A percentile compares a stretch with the other conserved stretches of the same genome.
These are phyloP conservation scores for Crepidodera aurea DNA, from an alignment of 2,888 invertebrate species.

Conservation along the genomic window DNA sequence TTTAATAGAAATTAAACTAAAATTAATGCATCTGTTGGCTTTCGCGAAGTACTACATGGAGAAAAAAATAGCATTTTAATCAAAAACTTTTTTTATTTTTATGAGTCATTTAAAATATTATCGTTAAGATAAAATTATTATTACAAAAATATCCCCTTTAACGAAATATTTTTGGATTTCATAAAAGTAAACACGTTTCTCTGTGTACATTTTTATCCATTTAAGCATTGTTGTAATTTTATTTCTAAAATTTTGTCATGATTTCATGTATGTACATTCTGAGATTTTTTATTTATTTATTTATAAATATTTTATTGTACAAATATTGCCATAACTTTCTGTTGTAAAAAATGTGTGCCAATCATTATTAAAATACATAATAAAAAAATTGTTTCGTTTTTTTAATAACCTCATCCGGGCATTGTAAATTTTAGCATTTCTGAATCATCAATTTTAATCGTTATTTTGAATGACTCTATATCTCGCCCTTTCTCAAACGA, in stretches of 20 bases:
- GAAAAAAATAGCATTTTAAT: conserved; percentile 6
- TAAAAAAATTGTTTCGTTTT: conserved; percentile 21
- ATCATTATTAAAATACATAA: conserved; percentile 59
- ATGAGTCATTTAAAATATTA: background rate
- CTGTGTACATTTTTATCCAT: conserved; percentile 23
- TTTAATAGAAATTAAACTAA: conserved; percentile 15
- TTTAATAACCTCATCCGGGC: too few species aligned
- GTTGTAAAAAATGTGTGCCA: conserved; percentile 61
- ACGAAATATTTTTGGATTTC: background rate
- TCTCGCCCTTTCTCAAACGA: too few species aligned
- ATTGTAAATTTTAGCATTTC: too few species aligned
- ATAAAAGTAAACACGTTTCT: background rate
- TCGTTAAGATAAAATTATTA: background rate
- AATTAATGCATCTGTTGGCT: conserved; percentile 21
- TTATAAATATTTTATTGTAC: conserved; percentile 55
- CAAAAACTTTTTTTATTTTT: background rate
- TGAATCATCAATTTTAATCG: too few species aligned
- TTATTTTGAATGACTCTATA: too few species aligned
- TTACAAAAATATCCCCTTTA: too few species aligned
- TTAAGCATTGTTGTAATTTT: conserved; percentile 35
- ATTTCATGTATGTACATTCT: conserved; percentile 48
- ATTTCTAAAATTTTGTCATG: conserved; percentile 32
- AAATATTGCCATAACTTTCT: conserved; percentile 58
- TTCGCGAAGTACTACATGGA: conserved; percentile 11
- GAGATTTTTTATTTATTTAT: conserved; percentile 50